These are phyloP conservation scores for Anabacerthia variegaticeps DNA, from an alignment of 2,797 vertebrate species.

Conservation along the genomic window DNA sequence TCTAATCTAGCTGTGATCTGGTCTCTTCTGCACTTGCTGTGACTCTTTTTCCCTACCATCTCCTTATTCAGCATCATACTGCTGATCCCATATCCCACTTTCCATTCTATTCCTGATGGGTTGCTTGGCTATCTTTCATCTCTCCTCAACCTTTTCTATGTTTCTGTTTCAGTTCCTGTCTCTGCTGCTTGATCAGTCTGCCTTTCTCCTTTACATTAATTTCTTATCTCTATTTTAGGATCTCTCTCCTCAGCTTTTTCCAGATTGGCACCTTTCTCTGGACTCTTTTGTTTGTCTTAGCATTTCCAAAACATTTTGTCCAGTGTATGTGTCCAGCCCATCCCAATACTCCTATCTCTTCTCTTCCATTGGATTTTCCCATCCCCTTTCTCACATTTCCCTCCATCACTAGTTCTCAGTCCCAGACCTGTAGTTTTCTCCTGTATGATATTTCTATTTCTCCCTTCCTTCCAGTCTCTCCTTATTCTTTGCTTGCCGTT, in stretches of 20 bases:
- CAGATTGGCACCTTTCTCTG: neutral
- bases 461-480: neutral
- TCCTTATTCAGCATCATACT: neutral
- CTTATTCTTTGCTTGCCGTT: neutral
- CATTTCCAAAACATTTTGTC: neutral
- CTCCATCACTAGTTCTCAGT: neutral
- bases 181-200: neutral
- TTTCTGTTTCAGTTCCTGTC: neutral
- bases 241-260: neutral
- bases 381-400: neutral
- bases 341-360: neutral
- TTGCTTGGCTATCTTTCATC: neutral
- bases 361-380: neutral
- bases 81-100: neutral
- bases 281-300: neutral
- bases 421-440: neutral
- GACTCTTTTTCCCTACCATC: neutral
- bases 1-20: neutral
- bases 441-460: neutral
- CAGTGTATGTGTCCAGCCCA: neutral
- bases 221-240: neutral
- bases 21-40: neutral
- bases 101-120: neutral
- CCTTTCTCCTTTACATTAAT: neutral
- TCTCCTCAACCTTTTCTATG: neutral